phyloP scores from a whole-genome alignment of 1,140 invertebrate genomes.

The Agrilus planipennis region DNA sequence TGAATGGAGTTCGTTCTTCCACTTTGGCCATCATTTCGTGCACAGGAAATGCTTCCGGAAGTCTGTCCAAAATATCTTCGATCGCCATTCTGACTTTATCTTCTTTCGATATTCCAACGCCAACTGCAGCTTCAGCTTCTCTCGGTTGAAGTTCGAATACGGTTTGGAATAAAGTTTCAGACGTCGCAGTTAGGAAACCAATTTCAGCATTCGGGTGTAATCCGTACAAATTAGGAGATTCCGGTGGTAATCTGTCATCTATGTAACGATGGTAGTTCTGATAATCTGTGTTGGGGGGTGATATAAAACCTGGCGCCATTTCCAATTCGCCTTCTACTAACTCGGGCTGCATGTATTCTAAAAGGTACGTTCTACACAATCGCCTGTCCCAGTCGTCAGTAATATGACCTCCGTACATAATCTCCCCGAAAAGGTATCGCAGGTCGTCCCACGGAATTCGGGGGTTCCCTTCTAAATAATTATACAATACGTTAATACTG shows the following conservation, averaged over 20 bases:
- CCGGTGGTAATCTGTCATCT: constrained; percentile 74
- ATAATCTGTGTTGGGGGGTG: constrained; percentile 80
- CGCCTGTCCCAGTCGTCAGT: constrained; percentile 92
- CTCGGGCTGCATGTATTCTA: constrained; percentile 77
- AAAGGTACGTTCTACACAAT: constrained; percentile 76
- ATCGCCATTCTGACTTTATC: constrained; percentile 64
- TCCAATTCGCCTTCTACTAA: constrained; percentile 35
- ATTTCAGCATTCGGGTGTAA: constrained; percentile 93
- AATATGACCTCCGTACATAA: constrained; percentile 95
- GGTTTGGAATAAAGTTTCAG: constrained; percentile 77
- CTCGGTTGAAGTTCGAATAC: constrained; percentile 87
- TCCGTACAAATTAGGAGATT: constrained; percentile 84
- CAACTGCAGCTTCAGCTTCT: constrained; percentile 54
- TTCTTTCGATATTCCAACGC: constrained; percentile 56
- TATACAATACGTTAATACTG: constrained; percentile 80
- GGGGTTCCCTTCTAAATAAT: constrained; percentile 84
- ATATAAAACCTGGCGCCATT: constrained; percentile 55
- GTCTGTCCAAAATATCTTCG: constrained; percentile 81
- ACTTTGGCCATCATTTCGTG: constrained; percentile 73
- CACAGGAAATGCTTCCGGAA: constrained; percentile 83
- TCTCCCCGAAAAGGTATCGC: constrained; percentile 87
- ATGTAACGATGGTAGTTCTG: constrained; percentile 80
- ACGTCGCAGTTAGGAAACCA: constrained; percentile 77
- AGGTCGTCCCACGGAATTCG: constrained; percentile 88
- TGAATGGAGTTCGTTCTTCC: constrained; percentile 83